Base-by-base conservation (phyloP, 2,797 vertebrate genomes). In the Peromyscus aztecus region DNA sequence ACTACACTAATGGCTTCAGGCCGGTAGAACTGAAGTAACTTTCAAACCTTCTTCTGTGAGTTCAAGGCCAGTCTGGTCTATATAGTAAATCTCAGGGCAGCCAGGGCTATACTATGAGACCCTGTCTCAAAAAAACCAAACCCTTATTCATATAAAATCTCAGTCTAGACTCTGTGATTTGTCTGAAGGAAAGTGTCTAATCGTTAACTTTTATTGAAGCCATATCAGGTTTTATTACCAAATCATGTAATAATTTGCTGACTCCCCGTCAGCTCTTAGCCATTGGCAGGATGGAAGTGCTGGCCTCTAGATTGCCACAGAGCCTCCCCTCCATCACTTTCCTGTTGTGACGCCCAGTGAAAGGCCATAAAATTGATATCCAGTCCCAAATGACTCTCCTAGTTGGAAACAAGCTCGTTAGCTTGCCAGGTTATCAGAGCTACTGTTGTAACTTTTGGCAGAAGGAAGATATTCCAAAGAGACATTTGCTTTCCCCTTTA, bases 191-290 rank as follows among this genome's bases (percentile, higher is more conserved):
- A 5, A 19, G 9, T 0, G 14, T 37, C 10, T 91, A 97, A 97
- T 97, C 91, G 96, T 96, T 97, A 95, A 97, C 97, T 93, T 97
- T 98, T 97, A 97, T 73, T 71, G n/a, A 29, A 63, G 77, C 49
- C 3, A 1, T 63, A 78, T 90, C 55, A 4, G 77, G 46, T 88
- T 97, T 78, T 89, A 89, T 63, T 52, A 78, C 59, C 12, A 63
- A 92, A 77, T 73, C 63, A 75, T 52, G 52, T 14, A 11, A 86
- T 82, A 40, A 85, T 90, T 87, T 46, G 92, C 95, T 14, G 31
- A 78, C 61, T 89, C 71, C 21, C 81, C n/a, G 2, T 49, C 59
- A 6, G 37, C 81, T 43, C 73, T 29, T n/a, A 14, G 46, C 78
- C 1, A 0, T 10, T 6, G 71, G n/a, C 63, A 3, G 77, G 78